Evolutionary conservation across 2,797 vertebrate genomes (phyloP).

Genomic region (Tinamus major): DNA sequence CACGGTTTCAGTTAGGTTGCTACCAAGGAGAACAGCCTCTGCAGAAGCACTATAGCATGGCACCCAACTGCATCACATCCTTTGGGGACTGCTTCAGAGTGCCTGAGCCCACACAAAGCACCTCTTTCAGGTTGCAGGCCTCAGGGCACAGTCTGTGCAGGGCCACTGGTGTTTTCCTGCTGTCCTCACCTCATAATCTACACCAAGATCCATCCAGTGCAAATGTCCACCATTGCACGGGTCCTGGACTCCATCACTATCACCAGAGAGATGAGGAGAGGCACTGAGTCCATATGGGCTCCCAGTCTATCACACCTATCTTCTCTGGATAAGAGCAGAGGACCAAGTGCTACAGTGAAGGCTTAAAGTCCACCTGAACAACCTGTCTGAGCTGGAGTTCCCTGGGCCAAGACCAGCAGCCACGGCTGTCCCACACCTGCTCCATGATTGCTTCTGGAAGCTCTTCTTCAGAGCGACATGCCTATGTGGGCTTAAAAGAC

Average conservation of each 20-base stretch:
- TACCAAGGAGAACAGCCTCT: not conserved
- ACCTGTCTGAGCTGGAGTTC: not conserved
- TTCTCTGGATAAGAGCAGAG: accelerated
- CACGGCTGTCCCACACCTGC: too few species aligned
- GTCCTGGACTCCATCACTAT: not conserved
- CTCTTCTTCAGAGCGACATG: too few species aligned
- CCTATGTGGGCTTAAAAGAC: too few species aligned
- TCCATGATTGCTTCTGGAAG: too few species aligned
- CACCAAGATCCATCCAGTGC: not conserved
- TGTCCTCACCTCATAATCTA: not conserved
- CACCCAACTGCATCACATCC: not conserved
- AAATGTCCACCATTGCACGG: not conserved
- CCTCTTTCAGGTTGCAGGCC: accelerated
- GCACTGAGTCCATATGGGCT: not conserved
- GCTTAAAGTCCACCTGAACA: not conserved
- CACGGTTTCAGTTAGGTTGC: not conserved
- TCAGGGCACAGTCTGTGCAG: not conserved
- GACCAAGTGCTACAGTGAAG: not conserved
- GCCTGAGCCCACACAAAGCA: not conserved
- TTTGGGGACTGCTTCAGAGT: not conserved
- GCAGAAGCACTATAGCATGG: not conserved
- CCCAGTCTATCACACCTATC: too few species aligned
- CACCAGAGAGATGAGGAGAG: not conserved
- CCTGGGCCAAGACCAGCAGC: too few species aligned
- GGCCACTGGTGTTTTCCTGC: not conserved